Conservation (phyloP, 2,113 vertebrate species). For the Engraulis encrasicolus region DNA sequence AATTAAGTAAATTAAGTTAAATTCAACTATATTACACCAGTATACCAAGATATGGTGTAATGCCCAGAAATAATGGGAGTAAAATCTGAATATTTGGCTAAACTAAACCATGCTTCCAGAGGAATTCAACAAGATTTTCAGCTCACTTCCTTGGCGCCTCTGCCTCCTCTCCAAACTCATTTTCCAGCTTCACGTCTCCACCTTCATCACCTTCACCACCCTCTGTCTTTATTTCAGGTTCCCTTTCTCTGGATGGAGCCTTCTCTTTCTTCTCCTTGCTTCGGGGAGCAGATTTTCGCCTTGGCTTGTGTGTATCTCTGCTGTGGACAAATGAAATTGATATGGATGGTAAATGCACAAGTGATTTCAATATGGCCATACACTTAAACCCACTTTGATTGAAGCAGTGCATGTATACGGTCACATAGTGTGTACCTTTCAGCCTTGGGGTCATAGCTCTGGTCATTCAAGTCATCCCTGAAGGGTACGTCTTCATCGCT, state of each 20-base stretch:
- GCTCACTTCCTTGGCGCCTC: conserved; percentile 94
- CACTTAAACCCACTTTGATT: too few relatives aligned
- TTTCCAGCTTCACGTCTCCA: conserved; percentile 89
- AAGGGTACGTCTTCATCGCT: conserved; percentile 92
- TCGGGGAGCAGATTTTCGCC: conserved; percentile 81
- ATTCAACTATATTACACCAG: too few relatives aligned
- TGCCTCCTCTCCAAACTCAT: conserved; percentile 82
- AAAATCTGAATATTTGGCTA: too few relatives aligned
- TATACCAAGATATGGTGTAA: too few relatives aligned
- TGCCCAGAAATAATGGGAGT: too few relatives aligned
- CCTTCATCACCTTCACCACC: conserved; percentile 67
- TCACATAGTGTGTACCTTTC: conserved; percentile 77
- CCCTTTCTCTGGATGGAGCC: conserved; percentile 66
- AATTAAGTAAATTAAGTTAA: too few relatives aligned
- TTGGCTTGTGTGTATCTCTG: conserved; percentile 86
- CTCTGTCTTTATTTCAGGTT: conserved; percentile 75
- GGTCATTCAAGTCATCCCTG: conserved; percentile 92
- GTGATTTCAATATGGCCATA: too few relatives aligned
- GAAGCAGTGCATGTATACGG: background rate
- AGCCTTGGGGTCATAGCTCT: conserved; percentile 90
- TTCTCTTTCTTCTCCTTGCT: conserved; percentile 83
- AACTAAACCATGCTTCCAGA: background rate
- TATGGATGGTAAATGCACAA: background rate
- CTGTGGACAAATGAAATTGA: background rate
- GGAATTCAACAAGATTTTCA: background rate